Evolutionary conservation across 2,113 vertebrate genomes (phyloP).

Genomic region (Leptobrachium leishanense): DNA sequence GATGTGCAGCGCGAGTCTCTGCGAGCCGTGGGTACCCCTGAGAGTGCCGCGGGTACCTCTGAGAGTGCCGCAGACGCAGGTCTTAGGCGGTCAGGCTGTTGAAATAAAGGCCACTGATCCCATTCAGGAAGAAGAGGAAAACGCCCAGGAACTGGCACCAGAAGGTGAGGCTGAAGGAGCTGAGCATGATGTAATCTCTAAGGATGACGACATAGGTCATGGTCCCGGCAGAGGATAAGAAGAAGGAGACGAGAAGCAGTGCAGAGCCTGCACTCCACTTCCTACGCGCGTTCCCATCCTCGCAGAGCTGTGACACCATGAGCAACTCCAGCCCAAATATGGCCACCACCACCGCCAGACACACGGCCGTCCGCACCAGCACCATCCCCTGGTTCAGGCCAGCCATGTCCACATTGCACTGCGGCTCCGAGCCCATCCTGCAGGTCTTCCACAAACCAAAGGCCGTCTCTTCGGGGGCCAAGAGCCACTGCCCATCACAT

Average conservation of each 20-base stretch:
- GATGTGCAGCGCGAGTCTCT: too few relatives aligned
- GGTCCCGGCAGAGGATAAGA: constrained; percentile 65
- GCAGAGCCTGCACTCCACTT: constrained; percentile 72
- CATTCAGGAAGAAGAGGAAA: constrained; percentile 79
- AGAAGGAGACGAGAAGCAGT: constrained; percentile 66
- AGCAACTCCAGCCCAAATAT: constrained; percentile 81
- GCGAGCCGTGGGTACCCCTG: too few relatives aligned
- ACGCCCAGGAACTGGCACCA: constrained; percentile 74
- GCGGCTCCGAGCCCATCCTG: constrained; percentile 45
- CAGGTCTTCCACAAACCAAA: constrained; percentile 81
- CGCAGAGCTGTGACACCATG: constrained; percentile 78
- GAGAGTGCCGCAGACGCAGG: too few relatives aligned
- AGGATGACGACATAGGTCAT: constrained; percentile 70
- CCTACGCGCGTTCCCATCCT: constrained; percentile 58
- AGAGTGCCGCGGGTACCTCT: too few relatives aligned
- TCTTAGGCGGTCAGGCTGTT: constrained; percentile 62
- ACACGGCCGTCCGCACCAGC: constrained; percentile 61
- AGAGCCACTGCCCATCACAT: constrained; percentile 78
- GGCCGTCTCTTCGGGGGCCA: constrained; percentile 53
- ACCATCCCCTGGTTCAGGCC: constrained; percentile 62
- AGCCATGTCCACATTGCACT: constrained; percentile 62
- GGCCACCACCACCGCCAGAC: constrained; percentile 71
- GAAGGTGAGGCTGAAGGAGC: constrained; percentile 72
- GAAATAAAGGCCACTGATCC: constrained; percentile 74
- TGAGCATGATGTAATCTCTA: constrained; percentile 59